phyloP scores from a whole-genome alignment of 2,113 vertebrate species.

The Taurulus bubalis region DNA sequence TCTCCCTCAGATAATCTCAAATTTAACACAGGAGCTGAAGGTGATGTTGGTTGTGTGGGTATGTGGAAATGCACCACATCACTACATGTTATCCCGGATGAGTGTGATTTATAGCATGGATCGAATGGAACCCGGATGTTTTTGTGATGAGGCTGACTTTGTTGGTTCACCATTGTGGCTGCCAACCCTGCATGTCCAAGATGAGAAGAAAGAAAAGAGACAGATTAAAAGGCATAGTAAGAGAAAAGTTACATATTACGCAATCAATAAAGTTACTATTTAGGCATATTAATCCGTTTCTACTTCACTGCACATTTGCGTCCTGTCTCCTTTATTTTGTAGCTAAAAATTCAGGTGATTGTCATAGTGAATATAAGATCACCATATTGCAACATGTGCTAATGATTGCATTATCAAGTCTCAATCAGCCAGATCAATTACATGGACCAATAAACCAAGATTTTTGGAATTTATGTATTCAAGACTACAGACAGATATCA shows the following conservation, averaged over 20 bases:
- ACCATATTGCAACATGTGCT: not conserved
- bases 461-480: not conserved
- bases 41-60: constrained; percentile 27
- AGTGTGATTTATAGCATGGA: constrained; percentile 72
- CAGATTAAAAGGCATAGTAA: not conserved
- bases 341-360: not conserved
- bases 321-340: not conserved
- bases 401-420: not conserved
- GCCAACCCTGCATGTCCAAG: constrained; percentile 4
- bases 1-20: constrained; percentile 57
- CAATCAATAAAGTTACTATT: not conserved
- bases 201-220: not conserved
- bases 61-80: constrained; percentile 23
- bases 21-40: constrained; percentile 32
- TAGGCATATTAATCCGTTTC: not conserved
- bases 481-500: not conserved
- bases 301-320: not conserved
- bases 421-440: not conserved
- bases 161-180: constrained; percentile 62
- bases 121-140: constrained; percentile 32
- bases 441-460: constrained; percentile 1
- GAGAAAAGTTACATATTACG: not conserved
- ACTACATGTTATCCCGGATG: not conserved
- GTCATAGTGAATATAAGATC: not conserved
- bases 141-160: constrained; percentile 67